Conservation (phyloP, 2,113 vertebrate genomes). For the Blennius ocellaris region DNA sequence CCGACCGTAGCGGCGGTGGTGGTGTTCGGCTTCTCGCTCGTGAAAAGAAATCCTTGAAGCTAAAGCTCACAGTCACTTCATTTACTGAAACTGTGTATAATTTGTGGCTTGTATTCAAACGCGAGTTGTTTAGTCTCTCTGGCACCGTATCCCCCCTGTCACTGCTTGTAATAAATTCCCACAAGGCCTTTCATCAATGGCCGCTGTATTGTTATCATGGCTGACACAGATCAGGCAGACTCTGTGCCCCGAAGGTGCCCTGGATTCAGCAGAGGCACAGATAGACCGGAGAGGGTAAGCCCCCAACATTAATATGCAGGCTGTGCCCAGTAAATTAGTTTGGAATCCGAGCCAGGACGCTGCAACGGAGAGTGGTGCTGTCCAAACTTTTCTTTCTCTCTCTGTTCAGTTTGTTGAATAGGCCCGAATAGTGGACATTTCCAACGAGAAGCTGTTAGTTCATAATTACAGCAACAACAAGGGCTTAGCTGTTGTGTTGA, state of each 20-base stretch:
- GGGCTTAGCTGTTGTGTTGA: neutral
- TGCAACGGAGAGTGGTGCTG: slow-evolving; percentile 15
- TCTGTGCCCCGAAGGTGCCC: slow-evolving; percentile 67
- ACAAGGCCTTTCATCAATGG: slow-evolving; percentile 76
- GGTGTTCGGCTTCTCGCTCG: slow-evolving; percentile 86
- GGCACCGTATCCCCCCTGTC: slow-evolving; percentile 67
- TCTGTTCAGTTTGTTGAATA: slow-evolving; percentile 40
- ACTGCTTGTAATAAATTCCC: slow-evolving; percentile 77
- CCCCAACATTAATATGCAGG: slow-evolving; percentile 70
- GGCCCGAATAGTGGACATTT: slow-evolving; percentile 36
- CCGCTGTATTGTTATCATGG: slow-evolving; percentile 73
- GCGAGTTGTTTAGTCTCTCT: slow-evolving; percentile 80
- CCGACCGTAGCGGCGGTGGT: slow-evolving; percentile 83
- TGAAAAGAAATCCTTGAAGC: slow-evolving; percentile 88
- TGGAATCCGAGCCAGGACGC: slow-evolving; percentile 49
- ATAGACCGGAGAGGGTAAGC: slow-evolving; percentile 49
- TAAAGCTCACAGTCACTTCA: slow-evolving; percentile 87
- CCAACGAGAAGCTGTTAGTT: slow-evolving; percentile 23
- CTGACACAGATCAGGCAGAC: slow-evolving; percentile 60
- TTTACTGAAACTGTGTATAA: slow-evolving; percentile 92
- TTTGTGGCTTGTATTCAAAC: slow-evolving; percentile 90
- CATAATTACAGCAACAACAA: slow-evolving; percentile 37
- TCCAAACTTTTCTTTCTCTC: slow-evolving; percentile 20
- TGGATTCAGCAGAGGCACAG: slow-evolving; percentile 64
- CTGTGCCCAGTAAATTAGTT: slow-evolving; percentile 54